These are phyloP conservation scores for Oenanthe melanoleuca DNA, from an alignment of 2,113 vertebrate species.

Conservation along the genomic window DNA sequence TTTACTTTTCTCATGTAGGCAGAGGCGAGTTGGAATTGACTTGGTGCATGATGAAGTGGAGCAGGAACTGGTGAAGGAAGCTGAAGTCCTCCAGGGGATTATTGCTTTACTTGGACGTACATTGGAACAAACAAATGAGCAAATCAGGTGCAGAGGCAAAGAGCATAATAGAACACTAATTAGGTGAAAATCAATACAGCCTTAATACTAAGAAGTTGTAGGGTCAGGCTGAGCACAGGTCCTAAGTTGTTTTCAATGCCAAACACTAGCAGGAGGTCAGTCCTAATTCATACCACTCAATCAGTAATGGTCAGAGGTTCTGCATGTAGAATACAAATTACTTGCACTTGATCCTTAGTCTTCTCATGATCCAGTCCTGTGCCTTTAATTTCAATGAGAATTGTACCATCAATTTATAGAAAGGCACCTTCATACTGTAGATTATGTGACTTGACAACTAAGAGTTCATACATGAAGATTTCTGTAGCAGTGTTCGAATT, in stretches of 20 bases:
- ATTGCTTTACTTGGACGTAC: conserved; percentile 78
- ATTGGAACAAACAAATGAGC: conserved; percentile 83
- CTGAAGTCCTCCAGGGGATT: conserved; percentile 75
- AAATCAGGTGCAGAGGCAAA: conserved; percentile 82
- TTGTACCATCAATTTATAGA: neutral
- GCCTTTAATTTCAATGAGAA: neutral
- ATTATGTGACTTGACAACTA: neutral
- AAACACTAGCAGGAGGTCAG: neutral
- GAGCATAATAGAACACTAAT: neutral
- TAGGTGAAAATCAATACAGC: neutral
- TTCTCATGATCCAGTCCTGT: neutral
- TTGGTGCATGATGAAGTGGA: conserved; percentile 84
- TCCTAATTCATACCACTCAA: neutral
- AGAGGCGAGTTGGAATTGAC: conserved; percentile 79
- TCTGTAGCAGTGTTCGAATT: neutral
- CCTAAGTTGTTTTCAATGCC: neutral
- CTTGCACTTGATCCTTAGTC: neutral
- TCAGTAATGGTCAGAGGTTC: neutral
- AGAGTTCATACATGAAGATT: neutral
- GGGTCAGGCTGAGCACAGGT: neutral
- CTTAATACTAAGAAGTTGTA: neutral
- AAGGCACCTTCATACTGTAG: neutral
- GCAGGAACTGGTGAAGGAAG: conserved; percentile 84
- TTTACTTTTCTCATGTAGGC: conserved; percentile 70
- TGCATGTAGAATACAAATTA: neutral